phyloP scores from a whole-genome alignment of 1,140 invertebrate genomes.

The Anthonomus grandis region DNA sequence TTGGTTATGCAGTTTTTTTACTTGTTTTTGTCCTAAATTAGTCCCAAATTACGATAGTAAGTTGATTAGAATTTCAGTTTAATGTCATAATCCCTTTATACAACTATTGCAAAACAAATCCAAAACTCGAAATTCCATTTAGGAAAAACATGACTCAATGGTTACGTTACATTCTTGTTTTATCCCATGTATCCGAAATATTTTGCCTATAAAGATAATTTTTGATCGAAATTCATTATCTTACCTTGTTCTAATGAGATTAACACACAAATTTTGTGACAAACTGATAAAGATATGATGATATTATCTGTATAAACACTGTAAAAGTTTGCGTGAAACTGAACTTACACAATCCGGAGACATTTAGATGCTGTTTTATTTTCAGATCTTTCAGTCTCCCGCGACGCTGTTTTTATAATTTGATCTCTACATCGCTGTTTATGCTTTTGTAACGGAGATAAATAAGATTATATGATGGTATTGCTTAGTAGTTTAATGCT shows the following conservation, averaged over 20 bases:
- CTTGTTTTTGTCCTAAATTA: neutral
- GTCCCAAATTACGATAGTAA: too few species aligned
- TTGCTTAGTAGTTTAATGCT: too few species aligned
- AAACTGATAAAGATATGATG: constrained; percentile 16
- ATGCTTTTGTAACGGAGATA: too few species aligned
- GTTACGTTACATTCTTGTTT: constrained; percentile 15
- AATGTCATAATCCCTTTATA: neutral
- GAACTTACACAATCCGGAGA: constrained; percentile 45
- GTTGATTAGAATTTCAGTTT: too few species aligned
- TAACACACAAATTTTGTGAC: neutral
- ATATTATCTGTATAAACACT: constrained; percentile 36
- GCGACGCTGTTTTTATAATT: constrained; percentile 40
- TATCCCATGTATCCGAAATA: constrained; percentile 2
- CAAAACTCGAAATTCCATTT: neutral
- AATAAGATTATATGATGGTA: too few species aligned
- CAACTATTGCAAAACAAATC: constrained; percentile 8
- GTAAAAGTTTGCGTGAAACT: constrained; percentile 39
- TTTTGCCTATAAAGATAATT: neutral
- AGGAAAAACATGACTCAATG: constrained; percentile 18
- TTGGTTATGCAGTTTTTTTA: constrained; percentile 33
- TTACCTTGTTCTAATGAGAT: constrained; percentile 8
- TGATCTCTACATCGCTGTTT: constrained; percentile 23
- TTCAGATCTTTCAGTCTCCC: constrained; percentile 47
- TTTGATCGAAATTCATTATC: neutral
- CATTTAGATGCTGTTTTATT: constrained; percentile 49